Evolutionary conservation across 2,113 vertebrate genomes (phyloP).

Genomic region (Triplophysa siluroides): DNA sequence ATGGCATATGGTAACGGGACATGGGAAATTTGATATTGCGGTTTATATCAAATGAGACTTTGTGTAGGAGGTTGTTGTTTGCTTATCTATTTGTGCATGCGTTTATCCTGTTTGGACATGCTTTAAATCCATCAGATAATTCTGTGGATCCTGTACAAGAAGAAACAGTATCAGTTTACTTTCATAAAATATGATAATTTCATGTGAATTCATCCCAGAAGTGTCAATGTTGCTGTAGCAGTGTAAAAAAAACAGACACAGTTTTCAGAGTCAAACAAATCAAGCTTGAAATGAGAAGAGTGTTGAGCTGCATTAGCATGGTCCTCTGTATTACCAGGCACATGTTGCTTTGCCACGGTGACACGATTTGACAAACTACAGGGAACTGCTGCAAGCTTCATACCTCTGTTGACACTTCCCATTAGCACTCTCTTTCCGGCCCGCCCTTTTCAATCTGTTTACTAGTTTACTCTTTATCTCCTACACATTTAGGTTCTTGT

Average conservation of each 20-base stretch:
- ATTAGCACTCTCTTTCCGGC: conserved; percentile 4
- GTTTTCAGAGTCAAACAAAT: conserved; percentile 34
- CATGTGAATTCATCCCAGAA: neutral
- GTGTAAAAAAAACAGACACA: neutral
- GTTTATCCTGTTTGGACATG: neutral
- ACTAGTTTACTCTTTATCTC: neutral
- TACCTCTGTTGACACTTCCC: neutral
- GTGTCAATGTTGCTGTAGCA: neutral
- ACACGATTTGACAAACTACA: conserved; percentile 25
- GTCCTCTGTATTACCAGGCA: conserved; percentile 18
- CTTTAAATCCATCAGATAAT: neutral
- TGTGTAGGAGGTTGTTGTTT: neutral
- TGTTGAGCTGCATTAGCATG: conserved; percentile 23
- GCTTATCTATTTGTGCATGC: neutral
- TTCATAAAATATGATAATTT: neutral
- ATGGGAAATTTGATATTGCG: neutral
- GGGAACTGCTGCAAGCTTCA: neutral
- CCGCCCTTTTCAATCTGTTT: neutral
- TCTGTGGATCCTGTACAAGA: neutral
- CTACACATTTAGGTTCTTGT: conserved; percentile 10
- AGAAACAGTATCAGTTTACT: neutral
- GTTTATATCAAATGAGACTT: neutral
- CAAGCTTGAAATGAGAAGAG: conserved; percentile 44
- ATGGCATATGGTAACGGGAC: neutral
- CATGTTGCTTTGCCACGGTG: conserved; percentile 37